These are phyloP conservation scores for Heterochromis multidens DNA, from an alignment of 2,113 vertebrate species.

Conservation along the genomic window DNA sequence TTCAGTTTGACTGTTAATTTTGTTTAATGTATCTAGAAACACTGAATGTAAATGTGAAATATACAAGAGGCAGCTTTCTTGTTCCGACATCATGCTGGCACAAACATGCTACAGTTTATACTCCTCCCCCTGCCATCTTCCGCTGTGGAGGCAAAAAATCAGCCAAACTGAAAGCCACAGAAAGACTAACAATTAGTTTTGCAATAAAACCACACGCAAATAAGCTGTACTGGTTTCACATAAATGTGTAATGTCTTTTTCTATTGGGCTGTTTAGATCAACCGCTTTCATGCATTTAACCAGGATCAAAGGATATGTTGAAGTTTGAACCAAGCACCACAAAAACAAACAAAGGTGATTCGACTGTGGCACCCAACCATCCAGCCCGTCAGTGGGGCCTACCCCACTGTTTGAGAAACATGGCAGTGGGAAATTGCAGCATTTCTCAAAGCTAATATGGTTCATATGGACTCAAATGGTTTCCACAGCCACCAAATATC, in stretches of 20 bases:
- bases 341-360: neutral
- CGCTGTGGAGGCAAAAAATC: accelerated
- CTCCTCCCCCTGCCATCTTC: neutral
- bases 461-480: accelerated
- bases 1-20: accelerated
- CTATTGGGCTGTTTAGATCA: neutral
- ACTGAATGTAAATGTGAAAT: neutral
- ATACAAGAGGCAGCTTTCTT: neutral
- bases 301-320: neutral
- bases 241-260: accelerated
- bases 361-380: neutral
- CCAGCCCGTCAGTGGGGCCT: accelerated
- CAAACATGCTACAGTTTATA: neutral
- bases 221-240: accelerated
- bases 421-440: accelerated
- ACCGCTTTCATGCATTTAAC: neutral
- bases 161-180: neutral
- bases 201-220: neutral
- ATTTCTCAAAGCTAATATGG: neutral
- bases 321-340: no score
- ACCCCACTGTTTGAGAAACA: accelerated
- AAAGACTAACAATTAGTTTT: neutral
- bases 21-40: neutral
- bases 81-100: neutral
- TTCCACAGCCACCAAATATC: accelerated